These are phyloP conservation scores for Pollenia angustigena DNA, from an alignment of 2,888 invertebrate genomes.

Conservation along the genomic window DNA sequence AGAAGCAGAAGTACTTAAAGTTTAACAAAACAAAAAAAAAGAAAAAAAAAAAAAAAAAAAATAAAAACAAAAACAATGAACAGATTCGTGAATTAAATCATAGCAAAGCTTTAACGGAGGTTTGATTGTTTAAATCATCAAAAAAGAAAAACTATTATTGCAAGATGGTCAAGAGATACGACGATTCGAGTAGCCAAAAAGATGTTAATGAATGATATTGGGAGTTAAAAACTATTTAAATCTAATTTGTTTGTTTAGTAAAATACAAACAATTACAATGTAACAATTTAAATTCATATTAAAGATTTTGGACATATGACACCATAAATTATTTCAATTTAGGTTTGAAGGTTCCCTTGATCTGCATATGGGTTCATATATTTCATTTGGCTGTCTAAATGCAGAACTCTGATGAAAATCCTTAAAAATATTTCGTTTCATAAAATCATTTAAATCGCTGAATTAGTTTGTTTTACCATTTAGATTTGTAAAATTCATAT, in stretches of 20 bases:
- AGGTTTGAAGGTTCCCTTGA: background rate
- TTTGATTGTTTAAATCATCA: constrained; percentile 28
- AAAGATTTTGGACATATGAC: too few species aligned
- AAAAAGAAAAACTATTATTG: constrained; percentile 10
- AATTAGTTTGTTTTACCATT: constrained; percentile 27
- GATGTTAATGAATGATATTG: constrained; percentile 1
- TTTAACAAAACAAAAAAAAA: background rate
- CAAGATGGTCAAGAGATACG: constrained; percentile 9
- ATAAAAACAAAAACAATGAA: constrained; percentile 34
- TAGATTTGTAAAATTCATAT: constrained; percentile 11
- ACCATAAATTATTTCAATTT: too few species aligned
- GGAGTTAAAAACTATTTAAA: background rate
- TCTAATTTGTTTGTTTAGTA: too few species aligned
- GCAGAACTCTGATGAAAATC: constrained; percentile 44
- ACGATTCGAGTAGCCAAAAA: constrained; percentile 16
- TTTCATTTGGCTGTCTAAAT: background rate
- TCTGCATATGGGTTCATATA: background rate
- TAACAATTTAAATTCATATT: too few species aligned
- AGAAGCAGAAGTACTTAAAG: constrained; percentile 37
- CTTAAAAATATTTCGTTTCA: constrained; percentile 49
- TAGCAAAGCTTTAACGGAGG: constrained; percentile 25
- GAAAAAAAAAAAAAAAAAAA: constrained; percentile 2
- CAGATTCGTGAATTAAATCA: constrained; percentile 67
- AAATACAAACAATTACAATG: too few species aligned
- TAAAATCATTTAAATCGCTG: constrained; percentile 38